These are phyloP conservation scores for Tubulanus polymorphus DNA, from an alignment of 2,888 invertebrate species.

Conservation along the genomic window DNA sequence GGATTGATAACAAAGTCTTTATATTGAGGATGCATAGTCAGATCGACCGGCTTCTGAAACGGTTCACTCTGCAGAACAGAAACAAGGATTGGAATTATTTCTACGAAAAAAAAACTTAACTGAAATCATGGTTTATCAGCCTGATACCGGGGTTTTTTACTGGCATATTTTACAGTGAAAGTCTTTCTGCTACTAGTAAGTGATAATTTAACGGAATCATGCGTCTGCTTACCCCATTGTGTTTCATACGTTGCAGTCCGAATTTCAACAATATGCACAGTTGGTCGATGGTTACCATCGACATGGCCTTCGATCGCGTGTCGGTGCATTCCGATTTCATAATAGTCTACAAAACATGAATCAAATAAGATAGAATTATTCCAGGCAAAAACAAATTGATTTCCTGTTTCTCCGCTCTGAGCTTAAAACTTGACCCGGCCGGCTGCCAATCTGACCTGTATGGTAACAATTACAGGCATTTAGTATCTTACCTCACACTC, in stretches of 20 bases:
- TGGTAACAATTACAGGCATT: neutral
- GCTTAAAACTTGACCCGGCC: neutral
- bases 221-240: slow-evolving; percentile 77
- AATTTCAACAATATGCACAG: slow-evolving; percentile 74
- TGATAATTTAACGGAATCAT: no score
- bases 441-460: slow-evolving; percentile 12
- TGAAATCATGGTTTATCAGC: no score
- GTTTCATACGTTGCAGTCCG: slow-evolving; percentile 76
- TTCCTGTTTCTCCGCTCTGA: neutral
- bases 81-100: no score
- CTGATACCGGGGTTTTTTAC: no score
- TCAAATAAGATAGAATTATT: neutral
- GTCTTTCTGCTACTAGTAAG: no score
- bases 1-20: slow-evolving; percentile 79
- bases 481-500: slow-evolving; percentile 65
- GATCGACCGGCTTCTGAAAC: slow-evolving; percentile 73
- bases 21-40: slow-evolving; percentile 69
- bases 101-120: no score
- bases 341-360: slow-evolving; percentile 34
- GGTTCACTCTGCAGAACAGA: slow-evolving; percentile 65
- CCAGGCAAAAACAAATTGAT: neutral
- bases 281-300: slow-evolving; percentile 68
- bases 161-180: no score
- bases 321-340: slow-evolving; percentile 50
- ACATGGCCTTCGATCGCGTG: slow-evolving; percentile 64